These are phyloP conservation scores for Baryphthengus martii DNA, from an alignment of 2,113 vertebrate genomes.

Conservation along the genomic window DNA sequence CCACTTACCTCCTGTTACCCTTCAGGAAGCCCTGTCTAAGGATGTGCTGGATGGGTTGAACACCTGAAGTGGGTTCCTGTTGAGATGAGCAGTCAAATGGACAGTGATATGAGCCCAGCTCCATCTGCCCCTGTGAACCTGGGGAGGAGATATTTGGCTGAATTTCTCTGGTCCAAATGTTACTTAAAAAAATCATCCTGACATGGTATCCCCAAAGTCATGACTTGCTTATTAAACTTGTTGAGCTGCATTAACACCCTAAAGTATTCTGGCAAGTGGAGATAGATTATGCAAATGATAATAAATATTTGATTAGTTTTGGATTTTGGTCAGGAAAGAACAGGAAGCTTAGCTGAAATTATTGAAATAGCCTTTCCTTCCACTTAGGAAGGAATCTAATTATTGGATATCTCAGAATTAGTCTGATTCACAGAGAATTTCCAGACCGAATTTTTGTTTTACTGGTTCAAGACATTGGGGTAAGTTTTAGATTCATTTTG, in stretches of 20 bases:
- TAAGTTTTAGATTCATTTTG: not conserved
- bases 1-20: not conserved
- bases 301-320: not conserved
- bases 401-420: not conserved
- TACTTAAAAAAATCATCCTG: not conserved
- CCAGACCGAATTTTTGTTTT: not conserved
- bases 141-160: not conserved
- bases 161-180: not conserved
- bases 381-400: not conserved
- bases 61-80: not conserved
- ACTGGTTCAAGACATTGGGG: not conserved
- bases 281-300: not conserved
- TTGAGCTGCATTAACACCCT: not conserved
- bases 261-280: not conserved
- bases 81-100: not conserved
- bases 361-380: not conserved
- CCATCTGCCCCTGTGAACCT: accelerated
- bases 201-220: no score
- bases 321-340: not conserved
- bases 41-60: not conserved
- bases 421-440: not conserved
- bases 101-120: not conserved
- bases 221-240: not conserved
- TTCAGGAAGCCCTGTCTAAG: not conserved
- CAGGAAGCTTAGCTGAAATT: not conserved